Percentiles rank a stretch among this genome's conserved stretches.
Evolutionary conservation across 2,113 vertebrate genomes (phyloP).

Genomic region (Orientallactaga bullata): DNA sequence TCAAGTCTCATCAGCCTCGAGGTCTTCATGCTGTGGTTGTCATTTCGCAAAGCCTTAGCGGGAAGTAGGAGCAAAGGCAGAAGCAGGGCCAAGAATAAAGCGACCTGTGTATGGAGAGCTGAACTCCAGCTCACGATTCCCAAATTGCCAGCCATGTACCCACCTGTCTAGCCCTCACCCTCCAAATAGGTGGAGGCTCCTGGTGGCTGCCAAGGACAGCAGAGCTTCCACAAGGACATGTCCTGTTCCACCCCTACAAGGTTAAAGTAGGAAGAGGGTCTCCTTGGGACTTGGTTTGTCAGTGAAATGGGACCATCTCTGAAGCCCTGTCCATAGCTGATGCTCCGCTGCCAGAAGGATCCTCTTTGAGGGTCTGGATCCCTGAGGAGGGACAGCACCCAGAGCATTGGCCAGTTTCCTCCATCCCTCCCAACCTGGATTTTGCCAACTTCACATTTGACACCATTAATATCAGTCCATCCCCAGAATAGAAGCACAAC

Average conservation of each 20-base stretch:
- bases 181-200: background rate
- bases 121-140: background rate
- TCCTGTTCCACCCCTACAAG: background rate
- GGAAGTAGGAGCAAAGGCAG: background rate
- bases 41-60: background rate
- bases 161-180: too few relatives aligned
- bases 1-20: background rate
- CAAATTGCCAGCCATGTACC: background rate
- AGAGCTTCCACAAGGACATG: background rate
- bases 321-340: background rate
- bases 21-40: background rate
- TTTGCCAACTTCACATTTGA: background rate
- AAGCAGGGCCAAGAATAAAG: background rate
- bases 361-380: background rate
- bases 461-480: background rate
- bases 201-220: background rate
- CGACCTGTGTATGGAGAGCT: background rate
- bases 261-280: background rate
- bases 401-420: background rate
- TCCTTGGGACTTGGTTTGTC: background rate
- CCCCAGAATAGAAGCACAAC: conserved; percentile 55
- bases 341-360: background rate
- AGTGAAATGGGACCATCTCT: background rate
- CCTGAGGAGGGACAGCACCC: background rate
- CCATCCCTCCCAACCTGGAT: background rate